Evolutionary conservation across 2,113 vertebrate genomes (phyloP), one percentile per base, ranked within the genome.

Genomic region (Nyctibius bracteatus): DNA sequence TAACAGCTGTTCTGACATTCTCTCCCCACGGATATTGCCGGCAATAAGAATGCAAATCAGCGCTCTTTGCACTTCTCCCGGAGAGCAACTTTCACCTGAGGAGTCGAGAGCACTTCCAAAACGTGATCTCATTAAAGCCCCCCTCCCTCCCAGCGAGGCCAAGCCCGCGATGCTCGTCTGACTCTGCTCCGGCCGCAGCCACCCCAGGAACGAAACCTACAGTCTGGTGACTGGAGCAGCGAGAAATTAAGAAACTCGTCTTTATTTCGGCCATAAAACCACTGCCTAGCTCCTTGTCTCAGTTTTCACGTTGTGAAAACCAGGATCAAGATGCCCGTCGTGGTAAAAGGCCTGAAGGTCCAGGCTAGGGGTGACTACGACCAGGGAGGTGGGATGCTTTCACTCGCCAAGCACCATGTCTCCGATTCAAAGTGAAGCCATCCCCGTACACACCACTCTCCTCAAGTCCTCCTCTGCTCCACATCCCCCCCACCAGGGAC

Each of bases 31-130:
- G 97, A 97, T 96, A 94, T 85, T 81, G 94, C 94, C 33, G 6
- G 95, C 96, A 96, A 96, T 97, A 96, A 96, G 96, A 96, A 97
- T 97, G 97, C 96, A 97, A 97, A 97, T 97, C 82, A 95, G 94
- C 58, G 37, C 79, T 90, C 93, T 94, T 61, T 90, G 86, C 88
- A 72, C 96, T 97, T 86, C 96, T 96, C 88, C 94, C 11, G 61
- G 90, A 94, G 94, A 96, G 90, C 75, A 92, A 96, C 95, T 94
- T 94, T 88, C 96, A 97, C 95, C 94, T 93, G 85, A 81, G 33
- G 94, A 96, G 67, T 54, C 5, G 47, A 90, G 92, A 96, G 89
- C 81, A 5, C 80, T 94, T 94, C 93, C 71, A 63, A 79, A 97
- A 86, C 28, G 31, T 67, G 93, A 93, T 83, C 89, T 94, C 96